A percentile compares a stretch with the other conserved stretches of the same genome.
phyloP scores from a whole-genome alignment of 2,113 vertebrate genomes.

The Saimiri boliviensis region DNA sequence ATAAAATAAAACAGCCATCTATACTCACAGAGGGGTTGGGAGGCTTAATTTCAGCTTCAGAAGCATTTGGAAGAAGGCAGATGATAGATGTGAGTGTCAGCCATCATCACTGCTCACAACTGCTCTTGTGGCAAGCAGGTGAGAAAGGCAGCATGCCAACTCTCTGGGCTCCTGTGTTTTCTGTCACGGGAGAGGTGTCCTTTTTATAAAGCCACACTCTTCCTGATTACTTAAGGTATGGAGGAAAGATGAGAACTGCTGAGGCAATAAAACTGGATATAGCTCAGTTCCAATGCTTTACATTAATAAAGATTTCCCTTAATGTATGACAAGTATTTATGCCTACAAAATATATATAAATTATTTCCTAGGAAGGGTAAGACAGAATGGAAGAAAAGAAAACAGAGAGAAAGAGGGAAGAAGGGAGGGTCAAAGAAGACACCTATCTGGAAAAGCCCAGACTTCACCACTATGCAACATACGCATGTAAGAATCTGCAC shows the following conservation, averaged over 20 bases:
- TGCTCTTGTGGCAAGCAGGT: background rate
- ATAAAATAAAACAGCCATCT: slow-evolving; percentile 56
- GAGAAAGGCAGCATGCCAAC: background rate
- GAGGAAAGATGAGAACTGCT: background rate
- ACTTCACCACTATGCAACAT: too few relatives aligned
- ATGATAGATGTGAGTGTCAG: background rate
- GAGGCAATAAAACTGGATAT: background rate
- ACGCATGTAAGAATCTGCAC: too few relatives aligned
- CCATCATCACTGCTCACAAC: background rate
- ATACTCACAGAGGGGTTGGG: background rate
- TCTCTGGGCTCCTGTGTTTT: background rate
- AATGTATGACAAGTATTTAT: background rate
- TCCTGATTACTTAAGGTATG: background rate
- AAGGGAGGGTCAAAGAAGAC: background rate
- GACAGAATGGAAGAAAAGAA: background rate
- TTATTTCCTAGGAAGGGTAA: background rate
- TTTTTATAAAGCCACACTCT: background rate
- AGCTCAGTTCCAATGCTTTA: background rate
- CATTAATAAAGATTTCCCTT: background rate
- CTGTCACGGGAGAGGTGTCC: background rate
- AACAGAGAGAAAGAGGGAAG: background rate
- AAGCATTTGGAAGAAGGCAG: slow-evolving; percentile 37
- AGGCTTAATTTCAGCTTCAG: slow-evolving; percentile 47
- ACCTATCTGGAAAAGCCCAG: too few relatives aligned
- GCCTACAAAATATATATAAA: background rate